Base-by-base conservation (phyloP, 2,888 invertebrate genomes). In the Nomada hirtipes region DNA sequence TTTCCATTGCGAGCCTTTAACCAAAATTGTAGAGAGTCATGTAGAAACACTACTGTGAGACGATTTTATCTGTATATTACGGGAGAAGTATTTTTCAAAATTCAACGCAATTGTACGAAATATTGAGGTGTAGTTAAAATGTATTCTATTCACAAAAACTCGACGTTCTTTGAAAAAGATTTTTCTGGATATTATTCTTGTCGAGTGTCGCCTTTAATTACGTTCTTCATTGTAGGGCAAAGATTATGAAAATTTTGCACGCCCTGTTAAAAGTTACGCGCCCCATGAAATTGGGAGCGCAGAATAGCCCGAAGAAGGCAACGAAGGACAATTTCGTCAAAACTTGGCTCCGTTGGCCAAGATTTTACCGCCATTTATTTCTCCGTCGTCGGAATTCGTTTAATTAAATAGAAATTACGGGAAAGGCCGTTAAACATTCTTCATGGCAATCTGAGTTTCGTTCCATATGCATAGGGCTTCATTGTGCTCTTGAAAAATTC, bases 391-490 rank as follows among this genome's bases (percentile, higher is more conserved):
- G 65, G 44, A 71, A 65, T 50, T 74, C 79, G 70, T 65, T 76
- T 76, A 76, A 70, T 79, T 60, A 71, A 79, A 67, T 18, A 55
- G 70, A 71, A 76, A 76, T 76, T 65, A 70, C 53, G 64, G 11
- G 44, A 11, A 23, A 7, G 57, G 7, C 23, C 69, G 23, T 79
- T 70, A 11, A 26, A 60, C 70, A 65, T 79, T 70, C 59, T 70
- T 70, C 50, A 10, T n/a, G 53, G 9, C 36, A 47, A 70, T 76
- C 59, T 26, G 13, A 63, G 55, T 36, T 55, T 47, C 76, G 70
- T 76, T 79, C 65, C 79, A 79, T 76, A 79, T 79, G 79, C 79
- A 79, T 76, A 50, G 20, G 71, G 65, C 23, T 64, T 69, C 44
- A 59, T 69, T 64, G 55, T n/a, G 44, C 69, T 60, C 18, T 36